phyloP scores from a whole-genome alignment of 2,888 invertebrate species.

The Elmis aenea region DNA sequence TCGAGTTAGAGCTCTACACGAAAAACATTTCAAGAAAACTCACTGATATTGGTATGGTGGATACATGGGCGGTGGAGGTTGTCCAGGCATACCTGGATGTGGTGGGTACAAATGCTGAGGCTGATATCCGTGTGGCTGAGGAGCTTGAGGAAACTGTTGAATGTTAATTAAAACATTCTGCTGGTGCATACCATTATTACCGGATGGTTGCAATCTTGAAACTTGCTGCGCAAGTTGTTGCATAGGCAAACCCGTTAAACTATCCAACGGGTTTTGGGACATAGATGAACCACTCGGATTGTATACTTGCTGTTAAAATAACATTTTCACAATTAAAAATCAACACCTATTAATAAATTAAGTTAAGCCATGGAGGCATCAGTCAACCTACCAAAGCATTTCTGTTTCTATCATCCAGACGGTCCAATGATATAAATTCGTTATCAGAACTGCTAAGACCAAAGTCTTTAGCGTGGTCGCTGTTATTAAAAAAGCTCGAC shows the following conservation, averaged over 20 bases:
- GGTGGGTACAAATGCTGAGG: constrained; percentile 46
- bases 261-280: constrained; percentile 33
- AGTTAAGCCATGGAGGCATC: constrained; percentile 6
- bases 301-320: constrained; percentile 38
- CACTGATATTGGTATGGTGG: constrained; percentile 41
- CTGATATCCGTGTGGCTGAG: constrained; percentile 48
- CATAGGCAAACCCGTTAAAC: constrained; percentile 44
- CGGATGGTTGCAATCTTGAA: constrained; percentile 39
- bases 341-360: not conserved
- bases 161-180: constrained; percentile 63
- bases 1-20: not conserved
- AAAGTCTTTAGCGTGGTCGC: constrained; percentile 42
- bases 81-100: constrained; percentile 23
- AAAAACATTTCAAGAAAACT: constrained; percentile 23
- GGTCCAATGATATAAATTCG: constrained; percentile 43
- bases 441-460: constrained; percentile 43
- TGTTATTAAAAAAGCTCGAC: constrained; percentile 37
- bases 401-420: constrained; percentile 39
- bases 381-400: constrained; percentile 41
- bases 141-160: constrained; percentile 56
- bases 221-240: constrained; percentile 50
- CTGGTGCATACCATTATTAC: constrained; percentile 49
- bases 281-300: constrained; percentile 28
- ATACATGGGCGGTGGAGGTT: constrained; percentile 47
- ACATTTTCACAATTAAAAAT: not conserved